Base-by-base conservation (phyloP, 1,140 invertebrate genomes). In the Pogonomyrmex californicus region DNA sequence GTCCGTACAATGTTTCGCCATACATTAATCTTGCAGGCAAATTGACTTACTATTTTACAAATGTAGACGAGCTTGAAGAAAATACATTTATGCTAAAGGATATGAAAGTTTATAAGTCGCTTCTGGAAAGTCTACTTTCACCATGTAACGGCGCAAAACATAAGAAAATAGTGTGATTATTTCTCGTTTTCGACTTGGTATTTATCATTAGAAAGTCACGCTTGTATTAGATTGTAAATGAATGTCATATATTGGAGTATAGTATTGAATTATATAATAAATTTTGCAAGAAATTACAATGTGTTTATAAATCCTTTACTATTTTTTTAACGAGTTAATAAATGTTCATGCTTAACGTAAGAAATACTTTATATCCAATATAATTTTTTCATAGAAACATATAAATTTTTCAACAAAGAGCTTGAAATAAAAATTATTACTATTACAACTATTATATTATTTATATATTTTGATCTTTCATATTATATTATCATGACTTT, bases 181-280 rank as follows among this genome's bases (percentile, higher is more conserved):
- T 66, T 68, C 17, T 71, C 4, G 30, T 73, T 58, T 71, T 56
- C 36, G 17, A 82, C n/a, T 60, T 47, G 66, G 44, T 62, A 71
- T 71, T 44, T 71, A 82, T 56, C 54, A 33, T 56, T 54, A 58
- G 65, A 44, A 30, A 23, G 14, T 77, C 49, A 68, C 14, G 63
- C 63, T 70, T 79, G 33, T 49, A 49, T 78, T 33, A 56, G 38
- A 83, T 33, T 83, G 54, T 75, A 62, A 83, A 62, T 41, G 12
- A 60, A 73, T 79, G 77, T 79, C 56, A 62, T 60, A 79, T 41
- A 73, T 58, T 36, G 9, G 10, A 23, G 23, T 23, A 38, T 83
- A 83, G 17, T 60, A 73, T 60, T n/a, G 41, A 66, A 79, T 78
- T 78, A 23, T 23, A 23, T 23, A 81, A 70, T 83, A 83, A 60